Evolutionary conservation across 2,113 vertebrate genomes (phyloP).

Genomic region (Meriones unguiculatus): DNA sequence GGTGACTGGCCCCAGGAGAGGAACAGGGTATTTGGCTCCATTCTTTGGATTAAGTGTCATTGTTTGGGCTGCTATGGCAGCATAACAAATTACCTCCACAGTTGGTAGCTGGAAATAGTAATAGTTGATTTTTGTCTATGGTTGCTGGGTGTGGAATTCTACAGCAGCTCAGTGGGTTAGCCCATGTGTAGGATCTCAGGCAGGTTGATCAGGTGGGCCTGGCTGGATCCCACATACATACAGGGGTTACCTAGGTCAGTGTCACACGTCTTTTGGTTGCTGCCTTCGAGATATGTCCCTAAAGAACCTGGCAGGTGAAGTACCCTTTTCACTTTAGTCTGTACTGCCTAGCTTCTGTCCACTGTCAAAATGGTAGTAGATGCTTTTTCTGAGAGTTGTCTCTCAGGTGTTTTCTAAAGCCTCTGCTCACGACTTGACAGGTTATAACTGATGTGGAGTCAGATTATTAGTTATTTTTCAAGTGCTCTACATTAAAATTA

Average conservation of each 20-base stretch:
- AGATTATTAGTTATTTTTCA: neutral
- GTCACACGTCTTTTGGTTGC: neutral
- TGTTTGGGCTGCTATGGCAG: neutral
- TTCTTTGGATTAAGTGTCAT: neutral
- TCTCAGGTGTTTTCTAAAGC: neutral
- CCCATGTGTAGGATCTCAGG: neutral
- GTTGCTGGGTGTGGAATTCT: neutral
- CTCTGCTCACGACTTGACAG: neutral
- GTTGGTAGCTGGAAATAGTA: neutral
- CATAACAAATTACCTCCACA: neutral
- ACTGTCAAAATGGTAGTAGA: neutral
- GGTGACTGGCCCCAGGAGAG: neutral
- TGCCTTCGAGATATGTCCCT: neutral
- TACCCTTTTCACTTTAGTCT: neutral
- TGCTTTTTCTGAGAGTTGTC: neutral
- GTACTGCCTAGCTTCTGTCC: neutral
- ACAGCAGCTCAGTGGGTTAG: neutral
- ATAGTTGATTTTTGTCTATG: neutral
- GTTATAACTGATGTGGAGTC: neutral
- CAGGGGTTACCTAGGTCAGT: neutral
- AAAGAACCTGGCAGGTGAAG: neutral
- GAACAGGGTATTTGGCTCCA: neutral
- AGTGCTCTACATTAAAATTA: neutral
- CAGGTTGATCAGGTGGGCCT: neutral
- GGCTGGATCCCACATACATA: neutral